These are phyloP conservation scores for Nematolebias whitei DNA, from an alignment of 2,113 vertebrate genomes.

Conservation along the genomic window DNA sequence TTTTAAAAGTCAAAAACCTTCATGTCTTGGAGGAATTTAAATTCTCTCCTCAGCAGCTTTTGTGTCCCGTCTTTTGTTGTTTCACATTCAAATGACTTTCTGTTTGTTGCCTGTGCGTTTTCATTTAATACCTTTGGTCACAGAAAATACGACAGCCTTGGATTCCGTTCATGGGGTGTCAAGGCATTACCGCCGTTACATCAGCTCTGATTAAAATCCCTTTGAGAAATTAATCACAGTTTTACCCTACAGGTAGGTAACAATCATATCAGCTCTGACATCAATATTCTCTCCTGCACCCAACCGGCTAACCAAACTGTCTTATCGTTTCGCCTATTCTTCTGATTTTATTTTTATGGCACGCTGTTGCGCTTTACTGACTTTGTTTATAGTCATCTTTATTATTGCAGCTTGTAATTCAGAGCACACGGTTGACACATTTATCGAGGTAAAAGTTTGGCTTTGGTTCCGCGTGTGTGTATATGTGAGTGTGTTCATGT, in stretches of 20 bases:
- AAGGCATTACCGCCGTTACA: slow-evolving; percentile 3
- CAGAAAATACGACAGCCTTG: slow-evolving; percentile 2
- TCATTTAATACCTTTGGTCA: slow-evolving; percentile 18
- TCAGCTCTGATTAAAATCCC: slow-evolving; percentile 42
- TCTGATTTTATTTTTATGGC: slow-evolving; percentile 27
- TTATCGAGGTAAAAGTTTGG: slow-evolving; percentile 43
- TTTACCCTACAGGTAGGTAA: slow-evolving; percentile 16
- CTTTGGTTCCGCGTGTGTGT: slow-evolving; percentile 12
- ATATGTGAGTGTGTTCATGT: not conserved
- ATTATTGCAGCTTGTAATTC: slow-evolving; percentile 38
- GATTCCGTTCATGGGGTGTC: slow-evolving; percentile 5
- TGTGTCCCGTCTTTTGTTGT: slow-evolving; percentile 9
- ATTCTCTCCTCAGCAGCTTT: not conserved
- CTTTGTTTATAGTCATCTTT: slow-evolving; percentile 22
- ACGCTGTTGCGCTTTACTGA: slow-evolving; percentile 7
- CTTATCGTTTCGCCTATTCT: slow-evolving; percentile 2
- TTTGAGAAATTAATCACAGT: slow-evolving; percentile 34
- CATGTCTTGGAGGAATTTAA: slow-evolving; percentile 36
- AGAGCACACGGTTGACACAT: slow-evolving; percentile 15
- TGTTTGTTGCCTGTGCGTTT: slow-evolving; percentile 22
- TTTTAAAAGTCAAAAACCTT: slow-evolving; percentile 40
- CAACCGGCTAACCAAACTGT: slow-evolving; percentile 11
- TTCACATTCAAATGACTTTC: slow-evolving; percentile 17
- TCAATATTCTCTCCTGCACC: slow-evolving; percentile 1
- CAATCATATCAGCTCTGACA: slow-evolving; percentile 11